Evolutionary conservation across 1,140 invertebrate species (phyloP).

Genomic region (Marisa cornuarietis): DNA sequence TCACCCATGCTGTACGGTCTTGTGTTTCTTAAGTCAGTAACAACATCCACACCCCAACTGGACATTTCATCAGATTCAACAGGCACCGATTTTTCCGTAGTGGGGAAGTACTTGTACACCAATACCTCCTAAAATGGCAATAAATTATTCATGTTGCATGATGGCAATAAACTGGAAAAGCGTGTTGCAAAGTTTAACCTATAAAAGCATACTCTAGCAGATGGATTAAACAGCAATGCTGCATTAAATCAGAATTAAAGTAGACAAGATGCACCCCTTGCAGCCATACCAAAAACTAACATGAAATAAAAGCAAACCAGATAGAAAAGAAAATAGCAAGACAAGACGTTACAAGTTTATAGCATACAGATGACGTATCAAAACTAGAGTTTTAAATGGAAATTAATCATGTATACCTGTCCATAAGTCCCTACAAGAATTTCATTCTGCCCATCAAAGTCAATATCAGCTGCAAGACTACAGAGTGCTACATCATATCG

Average conservation of each 20-base stretch:
- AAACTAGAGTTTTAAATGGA: background rate
- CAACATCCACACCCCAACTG: too few species aligned
- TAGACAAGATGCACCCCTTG: too few species aligned
- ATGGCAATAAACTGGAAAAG: background rate
- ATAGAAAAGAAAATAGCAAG: background rate
- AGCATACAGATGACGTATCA: background rate
- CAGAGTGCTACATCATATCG: conserved; percentile 72
- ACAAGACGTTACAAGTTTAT: too few species aligned
- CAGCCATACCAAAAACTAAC: too few species aligned
- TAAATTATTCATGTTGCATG: background rate
- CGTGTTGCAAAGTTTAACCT: too few species aligned
- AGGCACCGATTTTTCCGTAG: conserved; percentile 11
- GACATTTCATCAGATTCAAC: background rate
- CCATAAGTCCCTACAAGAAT: conserved; percentile 78
- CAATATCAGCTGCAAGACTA: conserved; percentile 74
- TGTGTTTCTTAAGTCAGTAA: too few species aligned
- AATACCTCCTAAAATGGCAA: conserved; percentile 70
- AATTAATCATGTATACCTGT: conserved; percentile 43
- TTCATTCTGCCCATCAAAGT: conserved; percentile 79
- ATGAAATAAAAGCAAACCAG: background rate
- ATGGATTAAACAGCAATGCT: background rate
- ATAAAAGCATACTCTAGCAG: too few species aligned
- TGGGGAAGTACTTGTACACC: conserved; percentile 67
- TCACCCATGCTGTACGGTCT: background rate
- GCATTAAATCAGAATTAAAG: background rate